Evolutionary conservation across 2,888 invertebrate genomes (phyloP).

Genomic region (Drosophila recens): DNA sequence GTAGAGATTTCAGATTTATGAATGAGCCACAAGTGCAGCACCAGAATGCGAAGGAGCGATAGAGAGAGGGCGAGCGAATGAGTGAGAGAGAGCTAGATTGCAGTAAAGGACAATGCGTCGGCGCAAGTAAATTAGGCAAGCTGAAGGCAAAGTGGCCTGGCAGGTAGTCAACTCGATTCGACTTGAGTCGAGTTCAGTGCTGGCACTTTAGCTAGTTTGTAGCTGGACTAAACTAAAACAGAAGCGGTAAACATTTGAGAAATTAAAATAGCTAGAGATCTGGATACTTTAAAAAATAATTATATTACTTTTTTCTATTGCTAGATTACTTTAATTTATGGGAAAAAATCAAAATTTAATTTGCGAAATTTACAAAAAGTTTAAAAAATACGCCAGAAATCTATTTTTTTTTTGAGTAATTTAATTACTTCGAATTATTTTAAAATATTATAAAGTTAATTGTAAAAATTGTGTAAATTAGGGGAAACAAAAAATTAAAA

Average conservation of each 20-base stretch:
- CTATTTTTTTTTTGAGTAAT: too few relatives aligned
- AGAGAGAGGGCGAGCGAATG: constrained; percentile 6
- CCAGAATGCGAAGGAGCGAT: constrained; percentile 19
- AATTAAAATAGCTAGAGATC: not conserved
- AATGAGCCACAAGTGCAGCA: constrained; percentile 64
- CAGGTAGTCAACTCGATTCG: constrained; percentile 8
- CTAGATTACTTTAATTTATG: not conserved
- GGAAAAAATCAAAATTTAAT: too few relatives aligned
- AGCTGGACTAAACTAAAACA: not conserved
- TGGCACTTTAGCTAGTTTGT: not conserved
- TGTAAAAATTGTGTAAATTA: too few relatives aligned
- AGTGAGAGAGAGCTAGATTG: not conserved
- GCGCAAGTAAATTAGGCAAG: constrained; percentile 83
- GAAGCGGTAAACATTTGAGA: not conserved
- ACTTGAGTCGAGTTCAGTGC: not conserved
- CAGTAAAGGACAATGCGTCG: constrained; percentile 44
- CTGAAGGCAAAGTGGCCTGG: constrained; percentile 67
- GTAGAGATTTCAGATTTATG: constrained; percentile 73
- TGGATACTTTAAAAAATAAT: too few relatives aligned
- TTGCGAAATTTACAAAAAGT: too few relatives aligned
- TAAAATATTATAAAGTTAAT: too few relatives aligned
- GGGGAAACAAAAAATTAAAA: too few relatives aligned
- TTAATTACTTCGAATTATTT: too few relatives aligned
- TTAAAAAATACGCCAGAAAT: too few relatives aligned
- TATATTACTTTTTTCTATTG: too few relatives aligned